These are phyloP conservation scores for Tenualosa ilisha DNA, from an alignment of 2,797 vertebrate genomes.

Conservation along the genomic window DNA sequence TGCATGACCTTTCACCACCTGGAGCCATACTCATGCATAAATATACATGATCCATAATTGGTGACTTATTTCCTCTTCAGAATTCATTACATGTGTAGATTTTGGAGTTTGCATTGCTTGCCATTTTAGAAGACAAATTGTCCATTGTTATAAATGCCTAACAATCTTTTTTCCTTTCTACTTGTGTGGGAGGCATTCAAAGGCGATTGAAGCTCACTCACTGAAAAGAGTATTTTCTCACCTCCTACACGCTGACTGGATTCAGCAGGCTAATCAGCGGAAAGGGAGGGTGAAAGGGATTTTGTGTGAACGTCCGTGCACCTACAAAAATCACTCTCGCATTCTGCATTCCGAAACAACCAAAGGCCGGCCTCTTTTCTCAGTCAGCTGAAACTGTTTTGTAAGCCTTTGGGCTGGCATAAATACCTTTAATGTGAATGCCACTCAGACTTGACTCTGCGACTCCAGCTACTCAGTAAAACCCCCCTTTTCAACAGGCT, in stretches of 20 bases:
- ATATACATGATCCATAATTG: not conserved
- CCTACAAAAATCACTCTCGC: constrained; percentile 15
- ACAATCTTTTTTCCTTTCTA: not conserved
- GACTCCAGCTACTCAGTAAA: constrained; percentile 1
- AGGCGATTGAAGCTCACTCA: constrained; percentile 11
- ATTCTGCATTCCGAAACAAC: not conserved
- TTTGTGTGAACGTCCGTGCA: constrained; percentile 17
- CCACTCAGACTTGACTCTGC: constrained; percentile 21
- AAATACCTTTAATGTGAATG: constrained; percentile 9
- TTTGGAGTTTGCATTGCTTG: not conserved
- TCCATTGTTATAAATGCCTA: constrained; percentile 7
- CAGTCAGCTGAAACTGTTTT: constrained; percentile 21
- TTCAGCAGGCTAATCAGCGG: constrained; percentile 17
- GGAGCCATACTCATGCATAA: not conserved
- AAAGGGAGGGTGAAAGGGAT: constrained; percentile 7
- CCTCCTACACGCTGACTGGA: constrained; percentile 10
- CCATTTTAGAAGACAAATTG: constrained; percentile 15
- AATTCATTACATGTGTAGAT: not conserved
- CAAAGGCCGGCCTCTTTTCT: not conserved
- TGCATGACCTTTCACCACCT: not conserved
- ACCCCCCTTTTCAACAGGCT: constrained; percentile 13
- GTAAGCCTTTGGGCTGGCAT: constrained; percentile 5
- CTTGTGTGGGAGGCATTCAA: constrained; percentile 18
- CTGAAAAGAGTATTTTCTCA: constrained; percentile 15
- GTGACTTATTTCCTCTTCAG: not conserved